Percentiles rank a stretch among this genome's conserved stretches.
Conservation (phyloP, 1,140 invertebrate species). For the Coelopa frigida region DNA sequence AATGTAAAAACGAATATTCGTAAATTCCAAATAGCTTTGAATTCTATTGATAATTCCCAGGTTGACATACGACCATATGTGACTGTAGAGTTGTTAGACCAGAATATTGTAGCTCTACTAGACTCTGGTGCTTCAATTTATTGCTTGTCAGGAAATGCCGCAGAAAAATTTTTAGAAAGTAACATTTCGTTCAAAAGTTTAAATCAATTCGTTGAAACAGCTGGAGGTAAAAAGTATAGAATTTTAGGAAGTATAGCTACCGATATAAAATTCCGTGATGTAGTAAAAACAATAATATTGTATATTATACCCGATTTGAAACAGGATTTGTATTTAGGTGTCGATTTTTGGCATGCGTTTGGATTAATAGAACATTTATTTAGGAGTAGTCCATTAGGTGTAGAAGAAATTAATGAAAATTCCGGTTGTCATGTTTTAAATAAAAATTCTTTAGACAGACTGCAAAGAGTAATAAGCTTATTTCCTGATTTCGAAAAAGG, state of each 20-base stretch:
- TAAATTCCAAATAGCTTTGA: too few relatives aligned
- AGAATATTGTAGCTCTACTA: background rate
- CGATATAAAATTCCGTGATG: background rate
- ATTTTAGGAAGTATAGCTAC: constrained; percentile 2
- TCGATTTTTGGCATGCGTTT: constrained; percentile 1
- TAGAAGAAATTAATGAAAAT: too few relatives aligned
- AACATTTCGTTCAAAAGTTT: background rate
- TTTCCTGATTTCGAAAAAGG: background rate
- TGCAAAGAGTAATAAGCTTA: too few relatives aligned
- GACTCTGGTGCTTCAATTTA: constrained; percentile 2
- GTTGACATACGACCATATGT: constrained; percentile 1
- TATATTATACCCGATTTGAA: too few relatives aligned
- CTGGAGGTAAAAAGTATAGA: background rate
- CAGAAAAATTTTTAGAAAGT: background rate
- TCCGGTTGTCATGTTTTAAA: too few relatives aligned
- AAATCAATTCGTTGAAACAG: background rate
- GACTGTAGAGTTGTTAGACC: background rate
- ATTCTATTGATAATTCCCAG: too few relatives aligned
- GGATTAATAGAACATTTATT: background rate
- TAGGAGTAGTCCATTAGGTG: background rate
- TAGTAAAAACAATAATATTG: too few relatives aligned
- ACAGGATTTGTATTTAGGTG: background rate
- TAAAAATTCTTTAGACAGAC: too few relatives aligned
- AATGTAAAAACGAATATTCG: too few relatives aligned
- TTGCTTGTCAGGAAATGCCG: background rate